A percentile compares a stretch with the other conserved stretches of the same genome.
Evolutionary conservation across 23 tunicate species (phyloP).

Genomic region (Diplosoma virens): DNA sequence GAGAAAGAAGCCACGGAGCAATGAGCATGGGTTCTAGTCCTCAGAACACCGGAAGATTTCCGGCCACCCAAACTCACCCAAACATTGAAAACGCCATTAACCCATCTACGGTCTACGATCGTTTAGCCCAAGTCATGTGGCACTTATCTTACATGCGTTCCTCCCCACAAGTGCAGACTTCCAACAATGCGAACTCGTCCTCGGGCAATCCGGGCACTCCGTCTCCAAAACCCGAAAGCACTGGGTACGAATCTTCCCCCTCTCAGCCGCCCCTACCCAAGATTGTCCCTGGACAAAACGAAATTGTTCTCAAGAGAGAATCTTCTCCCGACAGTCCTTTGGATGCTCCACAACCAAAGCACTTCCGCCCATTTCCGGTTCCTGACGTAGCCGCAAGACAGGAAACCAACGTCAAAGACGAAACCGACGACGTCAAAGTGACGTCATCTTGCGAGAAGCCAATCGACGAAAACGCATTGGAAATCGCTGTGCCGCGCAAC

Average conservation of each 20-base stretch:
- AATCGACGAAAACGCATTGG: conserved; percentile 13
- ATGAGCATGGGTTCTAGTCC: neutral
- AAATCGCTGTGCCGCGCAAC: conserved; percentile 19
- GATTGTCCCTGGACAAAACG: neutral
- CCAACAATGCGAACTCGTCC: neutral
- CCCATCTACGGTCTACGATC: conserved; percentile 26
- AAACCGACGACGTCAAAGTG: conserved; percentile 30
- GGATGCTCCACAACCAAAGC: conserved; percentile 8
- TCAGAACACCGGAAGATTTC: neutral
- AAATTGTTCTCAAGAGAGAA: conserved; percentile 14
- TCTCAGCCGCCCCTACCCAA: neutral
- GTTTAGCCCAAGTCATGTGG: conserved; percentile 51
- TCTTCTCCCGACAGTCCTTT: conserved; percentile 16
- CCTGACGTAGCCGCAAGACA: neutral
- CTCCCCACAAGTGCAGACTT: neutral
- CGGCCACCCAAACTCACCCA: neutral
- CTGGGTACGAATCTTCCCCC: neutral
- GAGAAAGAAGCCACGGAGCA: neutral
- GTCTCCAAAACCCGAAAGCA: conserved; percentile 7
- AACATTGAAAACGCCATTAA: neutral
- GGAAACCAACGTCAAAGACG: neutral
- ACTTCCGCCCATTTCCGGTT: neutral
- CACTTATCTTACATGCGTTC: conserved; percentile 37
- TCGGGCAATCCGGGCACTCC: neutral
- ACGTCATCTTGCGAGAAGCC: conserved; percentile 36